These are phyloP conservation scores for Eristalinus aeneus DNA, from an alignment of 2,888 invertebrate species.

Conservation along the genomic window DNA sequence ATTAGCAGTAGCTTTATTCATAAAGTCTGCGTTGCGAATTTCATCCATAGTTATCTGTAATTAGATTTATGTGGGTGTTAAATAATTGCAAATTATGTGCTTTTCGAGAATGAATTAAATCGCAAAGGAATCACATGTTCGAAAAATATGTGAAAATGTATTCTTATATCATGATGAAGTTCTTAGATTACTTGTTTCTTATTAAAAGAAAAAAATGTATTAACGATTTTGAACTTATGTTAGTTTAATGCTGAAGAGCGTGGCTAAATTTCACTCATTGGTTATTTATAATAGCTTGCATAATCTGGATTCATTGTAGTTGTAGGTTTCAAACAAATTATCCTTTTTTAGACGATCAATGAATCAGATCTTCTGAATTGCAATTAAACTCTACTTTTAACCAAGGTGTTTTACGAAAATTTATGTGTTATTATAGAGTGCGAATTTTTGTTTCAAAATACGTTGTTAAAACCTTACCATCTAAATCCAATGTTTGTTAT, in stretches of 20 bases:
- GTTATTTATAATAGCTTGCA: neutral
- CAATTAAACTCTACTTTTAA: no score
- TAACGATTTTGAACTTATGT: neutral
- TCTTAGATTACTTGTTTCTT: no score
- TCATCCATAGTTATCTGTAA: slow-evolving; percentile 91
- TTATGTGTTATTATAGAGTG: no score
- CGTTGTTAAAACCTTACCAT: slow-evolving; percentile 44
- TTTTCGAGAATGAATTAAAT: neutral
- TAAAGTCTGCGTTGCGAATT: slow-evolving; percentile 84
- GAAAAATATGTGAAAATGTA: neutral
- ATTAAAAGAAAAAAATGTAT: no score
- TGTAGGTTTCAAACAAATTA: no score
- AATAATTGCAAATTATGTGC: neutral
- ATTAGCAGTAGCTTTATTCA: slow-evolving; percentile 75
- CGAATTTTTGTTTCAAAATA: neutral
- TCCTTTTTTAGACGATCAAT: neutral
- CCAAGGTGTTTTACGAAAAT: no score
- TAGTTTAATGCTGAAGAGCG: neutral
- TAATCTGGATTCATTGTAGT: neutral
- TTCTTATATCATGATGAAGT: neutral
- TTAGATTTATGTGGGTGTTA: slow-evolving; percentile 23
- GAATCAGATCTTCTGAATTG: neutral
- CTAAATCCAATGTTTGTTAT: slow-evolving; percentile 41
- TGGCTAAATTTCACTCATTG: neutral
- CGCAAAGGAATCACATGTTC: neutral